Conservation (phyloP, 2,113 vertebrate genomes). For the Scortum barcoo region DNA sequence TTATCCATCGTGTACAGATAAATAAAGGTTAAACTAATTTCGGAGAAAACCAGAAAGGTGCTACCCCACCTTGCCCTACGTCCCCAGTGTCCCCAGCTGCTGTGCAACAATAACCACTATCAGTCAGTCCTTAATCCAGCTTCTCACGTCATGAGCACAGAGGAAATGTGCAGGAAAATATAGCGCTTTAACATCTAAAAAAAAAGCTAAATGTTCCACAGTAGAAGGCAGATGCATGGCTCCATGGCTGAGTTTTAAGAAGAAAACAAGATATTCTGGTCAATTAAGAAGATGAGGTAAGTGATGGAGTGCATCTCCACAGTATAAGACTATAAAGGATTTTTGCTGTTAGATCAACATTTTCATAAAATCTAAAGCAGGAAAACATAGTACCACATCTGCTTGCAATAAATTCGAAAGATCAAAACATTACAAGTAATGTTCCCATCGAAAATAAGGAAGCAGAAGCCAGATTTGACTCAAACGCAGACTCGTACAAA, state of each 20-base stretch:
- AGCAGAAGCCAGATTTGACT: background rate
- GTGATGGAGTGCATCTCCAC: background rate
- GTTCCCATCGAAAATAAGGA: background rate
- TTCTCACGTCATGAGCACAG: background rate
- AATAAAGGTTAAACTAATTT: background rate
- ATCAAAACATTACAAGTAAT: constrained; percentile 20
- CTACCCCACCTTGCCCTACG: background rate
- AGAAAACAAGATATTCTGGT: background rate
- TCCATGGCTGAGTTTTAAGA: background rate
- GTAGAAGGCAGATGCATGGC: background rate
- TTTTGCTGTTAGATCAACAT: constrained; percentile 6
- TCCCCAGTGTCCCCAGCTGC: background rate
- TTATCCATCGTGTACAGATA: background rate
- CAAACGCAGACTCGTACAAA: background rate
- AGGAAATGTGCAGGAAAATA: background rate
- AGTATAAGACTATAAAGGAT: background rate
- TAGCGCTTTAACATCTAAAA: background rate
- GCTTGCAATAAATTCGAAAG: constrained; percentile 8
- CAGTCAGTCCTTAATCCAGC: background rate
- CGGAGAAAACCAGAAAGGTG: background rate
- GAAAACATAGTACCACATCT: constrained; percentile 15
- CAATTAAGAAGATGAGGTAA: background rate
- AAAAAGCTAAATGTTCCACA: constrained; percentile 4
- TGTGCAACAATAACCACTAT: background rate
- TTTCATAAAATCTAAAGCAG: background rate